These are phyloP conservation scores for Drosophila multiciliata DNA, from an alignment of 2,888 invertebrate species.

Conservation along the genomic window DNA sequence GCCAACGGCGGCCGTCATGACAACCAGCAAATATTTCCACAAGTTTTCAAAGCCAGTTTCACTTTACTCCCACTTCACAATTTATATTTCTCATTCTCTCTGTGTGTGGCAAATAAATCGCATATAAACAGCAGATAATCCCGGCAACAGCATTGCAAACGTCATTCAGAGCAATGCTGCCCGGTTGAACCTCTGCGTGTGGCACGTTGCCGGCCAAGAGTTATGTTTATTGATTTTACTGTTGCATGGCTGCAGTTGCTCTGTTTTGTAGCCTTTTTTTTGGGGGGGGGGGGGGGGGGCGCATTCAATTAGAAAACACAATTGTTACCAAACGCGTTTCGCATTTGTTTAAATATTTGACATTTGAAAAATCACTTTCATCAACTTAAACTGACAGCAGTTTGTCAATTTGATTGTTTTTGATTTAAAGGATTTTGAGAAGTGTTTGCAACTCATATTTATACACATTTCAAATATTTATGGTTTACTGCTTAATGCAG, in stretches of 20 bases:
- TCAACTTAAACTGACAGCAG: slow-evolving; percentile 7
- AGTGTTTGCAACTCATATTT: background rate
- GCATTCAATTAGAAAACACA: slow-evolving; percentile 55
- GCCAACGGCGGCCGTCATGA: slow-evolving; percentile 69
- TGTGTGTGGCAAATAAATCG: slow-evolving; percentile 63
- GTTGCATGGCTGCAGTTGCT: slow-evolving; percentile 13
- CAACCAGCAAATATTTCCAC: slow-evolving; percentile 42
- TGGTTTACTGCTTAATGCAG: background rate
- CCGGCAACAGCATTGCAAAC: slow-evolving; percentile 63
- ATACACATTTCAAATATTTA: background rate
- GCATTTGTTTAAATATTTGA: slow-evolving; percentile 4
- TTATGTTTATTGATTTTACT: slow-evolving; percentile 51
- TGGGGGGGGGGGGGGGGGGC: no score
- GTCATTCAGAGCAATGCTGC: slow-evolving; percentile 55
- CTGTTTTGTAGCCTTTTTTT: slow-evolving; percentile 18
- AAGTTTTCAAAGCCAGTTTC: slow-evolving; percentile 1
- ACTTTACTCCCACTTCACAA: background rate
- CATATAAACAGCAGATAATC: slow-evolving; percentile 79
- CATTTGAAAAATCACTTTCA: slow-evolving; percentile 4
- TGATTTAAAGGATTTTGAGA: background rate
- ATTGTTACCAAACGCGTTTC: slow-evolving; percentile 9
- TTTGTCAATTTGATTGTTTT: slow-evolving; percentile 4
- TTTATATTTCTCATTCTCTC: background rate
- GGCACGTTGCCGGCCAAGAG: slow-evolving; percentile 26
- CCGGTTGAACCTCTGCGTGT: background rate